phyloP scores from a whole-genome alignment of 2,888 invertebrate genomes.

The Elysia crispata region DNA sequence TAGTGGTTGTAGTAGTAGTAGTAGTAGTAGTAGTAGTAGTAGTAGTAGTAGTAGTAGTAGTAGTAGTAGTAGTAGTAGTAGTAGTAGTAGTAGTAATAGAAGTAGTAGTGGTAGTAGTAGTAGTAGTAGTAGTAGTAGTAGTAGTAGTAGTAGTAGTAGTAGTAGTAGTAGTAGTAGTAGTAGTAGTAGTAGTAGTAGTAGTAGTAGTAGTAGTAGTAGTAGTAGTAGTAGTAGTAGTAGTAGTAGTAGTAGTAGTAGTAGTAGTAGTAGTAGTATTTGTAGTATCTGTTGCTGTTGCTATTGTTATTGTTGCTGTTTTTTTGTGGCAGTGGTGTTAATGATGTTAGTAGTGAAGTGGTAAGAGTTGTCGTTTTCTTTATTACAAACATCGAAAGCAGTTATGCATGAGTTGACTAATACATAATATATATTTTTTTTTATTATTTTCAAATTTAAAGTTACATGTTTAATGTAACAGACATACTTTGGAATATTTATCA shows the following conservation, averaged over 20 bases:
- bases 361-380: too few species aligned
- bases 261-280: not conserved
- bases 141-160: not conserved
- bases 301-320: too few species aligned
- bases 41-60: not conserved
- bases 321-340: too few species aligned
- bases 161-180: slow-evolving; percentile 11
- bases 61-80: slow-evolving; percentile 11
- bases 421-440: too few species aligned
- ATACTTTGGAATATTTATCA: too few species aligned
- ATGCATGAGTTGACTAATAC: too few species aligned
- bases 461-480: too few species aligned
- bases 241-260: not conserved
- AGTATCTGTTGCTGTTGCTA: too few species aligned
- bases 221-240: not conserved
- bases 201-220: slow-evolving; percentile 18
- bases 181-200: slow-evolving; percentile 12
- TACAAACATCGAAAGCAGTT: too few species aligned
- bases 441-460: too few species aligned
- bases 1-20: not conserved
- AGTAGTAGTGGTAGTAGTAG: slow-evolving; percentile 18
- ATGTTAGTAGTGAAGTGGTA: too few species aligned
- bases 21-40: not conserved
- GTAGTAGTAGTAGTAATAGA: not conserved
- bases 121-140: slow-evolving; percentile 12